Evolutionary conservation across 2,797 vertebrate genomes (phyloP).

Genomic region (Loris lydekkerianus): DNA sequence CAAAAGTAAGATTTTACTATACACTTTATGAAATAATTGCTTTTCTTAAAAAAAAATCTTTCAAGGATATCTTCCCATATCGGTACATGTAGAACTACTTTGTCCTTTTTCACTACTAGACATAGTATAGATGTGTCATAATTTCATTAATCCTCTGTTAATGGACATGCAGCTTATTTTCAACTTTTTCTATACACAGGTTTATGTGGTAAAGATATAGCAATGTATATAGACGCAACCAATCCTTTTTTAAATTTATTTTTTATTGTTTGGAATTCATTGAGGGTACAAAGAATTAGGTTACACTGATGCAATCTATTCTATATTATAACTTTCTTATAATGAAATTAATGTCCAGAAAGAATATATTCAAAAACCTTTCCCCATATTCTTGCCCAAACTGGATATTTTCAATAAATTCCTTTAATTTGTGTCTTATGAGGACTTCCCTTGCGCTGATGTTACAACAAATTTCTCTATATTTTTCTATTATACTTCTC

Average conservation of each 20-base stretch:
- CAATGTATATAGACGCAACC: neutral
- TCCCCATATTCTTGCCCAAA: neutral
- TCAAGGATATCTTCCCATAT: neutral
- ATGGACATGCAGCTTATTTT: slow-evolving; percentile 18
- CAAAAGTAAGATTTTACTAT: neutral
- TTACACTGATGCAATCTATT: neutral
- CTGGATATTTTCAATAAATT: neutral
- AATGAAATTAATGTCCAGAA: slow-evolving; percentile 19
- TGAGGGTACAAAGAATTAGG: too few species aligned
- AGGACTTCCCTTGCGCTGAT: neutral
- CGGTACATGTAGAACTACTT: neutral
- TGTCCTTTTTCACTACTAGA: neutral
- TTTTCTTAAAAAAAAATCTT: slow-evolving; percentile 16
- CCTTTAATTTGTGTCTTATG: neutral
- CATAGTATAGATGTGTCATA: neutral
- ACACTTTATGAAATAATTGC: neutral
- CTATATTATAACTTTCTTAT: neutral
- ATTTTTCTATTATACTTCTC: neutral
- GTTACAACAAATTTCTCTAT: neutral
- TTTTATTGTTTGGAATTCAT: too few species aligned
- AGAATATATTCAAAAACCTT: neutral
- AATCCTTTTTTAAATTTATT: too few species aligned
- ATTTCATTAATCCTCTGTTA: slow-evolving; percentile 9
- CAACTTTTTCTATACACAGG: slow-evolving; percentile 22
- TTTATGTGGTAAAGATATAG: neutral